phyloP scores from a whole-genome alignment of 2,113 vertebrate genomes.

The Pycnonotus jocosus region DNA sequence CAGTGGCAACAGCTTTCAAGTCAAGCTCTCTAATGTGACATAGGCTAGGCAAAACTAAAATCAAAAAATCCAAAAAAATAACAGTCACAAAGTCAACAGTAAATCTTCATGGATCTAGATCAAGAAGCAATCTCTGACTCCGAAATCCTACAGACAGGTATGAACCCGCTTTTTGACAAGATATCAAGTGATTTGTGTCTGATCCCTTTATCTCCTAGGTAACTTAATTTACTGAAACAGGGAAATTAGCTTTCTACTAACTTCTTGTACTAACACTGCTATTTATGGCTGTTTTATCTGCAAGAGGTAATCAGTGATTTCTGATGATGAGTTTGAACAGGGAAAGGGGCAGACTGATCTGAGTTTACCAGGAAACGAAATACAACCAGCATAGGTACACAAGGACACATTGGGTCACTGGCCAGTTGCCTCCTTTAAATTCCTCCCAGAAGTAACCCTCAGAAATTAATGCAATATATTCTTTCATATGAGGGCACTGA shows the following conservation, averaged over 20 bases:
- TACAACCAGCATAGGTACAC: not conserved
- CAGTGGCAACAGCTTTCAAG: not conserved
- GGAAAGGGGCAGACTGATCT: not conserved
- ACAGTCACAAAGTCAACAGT: not conserved
- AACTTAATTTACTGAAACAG: not conserved
- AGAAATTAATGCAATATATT: not conserved
- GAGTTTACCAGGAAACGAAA: not conserved
- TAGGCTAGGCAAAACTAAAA: not conserved
- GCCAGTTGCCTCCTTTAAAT: not conserved
- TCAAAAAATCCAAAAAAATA: not conserved
- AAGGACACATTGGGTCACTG: rapidly evolving
- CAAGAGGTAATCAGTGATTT: not conserved
- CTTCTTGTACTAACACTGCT: not conserved
- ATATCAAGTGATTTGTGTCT: not conserved
- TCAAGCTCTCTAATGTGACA: not conserved
- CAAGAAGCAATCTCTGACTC: not conserved
- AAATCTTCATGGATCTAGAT: not conserved
- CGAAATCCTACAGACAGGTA: not conserved
- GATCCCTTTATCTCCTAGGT: conserved; percentile 17
- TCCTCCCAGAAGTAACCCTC: not conserved
- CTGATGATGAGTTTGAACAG: not conserved
- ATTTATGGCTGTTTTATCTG: not conserved
- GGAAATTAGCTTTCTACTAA: not conserved
- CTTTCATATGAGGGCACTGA: not conserved
- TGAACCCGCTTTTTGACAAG: not conserved